These are phyloP conservation scores for Tridacna crocea DNA, from an alignment of 2,888 invertebrate genomes.

Conservation along the genomic window DNA sequence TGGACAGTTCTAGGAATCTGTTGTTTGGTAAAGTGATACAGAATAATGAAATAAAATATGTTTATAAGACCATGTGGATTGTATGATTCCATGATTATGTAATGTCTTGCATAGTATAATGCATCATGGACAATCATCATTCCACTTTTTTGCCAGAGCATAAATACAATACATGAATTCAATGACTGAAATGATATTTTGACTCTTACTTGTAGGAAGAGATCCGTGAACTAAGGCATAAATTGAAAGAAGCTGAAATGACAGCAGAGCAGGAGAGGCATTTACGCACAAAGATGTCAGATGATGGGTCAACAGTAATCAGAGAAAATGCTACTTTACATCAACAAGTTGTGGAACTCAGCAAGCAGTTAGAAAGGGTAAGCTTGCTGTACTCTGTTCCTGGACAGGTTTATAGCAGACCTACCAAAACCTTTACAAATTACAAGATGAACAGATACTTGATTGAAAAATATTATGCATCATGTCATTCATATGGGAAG, in stretches of 20 bases:
- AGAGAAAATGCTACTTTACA: constrained; percentile 80
- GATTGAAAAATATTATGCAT: no score
- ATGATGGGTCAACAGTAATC: constrained; percentile 77
- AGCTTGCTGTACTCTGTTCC: constrained; percentile 40
- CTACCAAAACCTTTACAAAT: no score
- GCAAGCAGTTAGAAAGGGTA: constrained; percentile 80
- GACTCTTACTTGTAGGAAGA: constrained; percentile 74
- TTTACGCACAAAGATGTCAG: constrained; percentile 77
- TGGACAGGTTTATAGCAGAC: no score
- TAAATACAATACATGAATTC: not conserved
- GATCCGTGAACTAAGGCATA: constrained; percentile 77
- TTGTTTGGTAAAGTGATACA: not conserved
- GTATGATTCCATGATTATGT: no score
- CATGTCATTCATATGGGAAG: no score
- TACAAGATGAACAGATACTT: no score
- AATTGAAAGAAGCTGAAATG: constrained; percentile 81
- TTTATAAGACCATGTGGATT: no score
- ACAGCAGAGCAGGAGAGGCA: constrained; percentile 80
- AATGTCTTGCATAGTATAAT: no score
- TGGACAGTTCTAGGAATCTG: no score
- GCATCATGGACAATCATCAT: no score
- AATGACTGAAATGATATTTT: not conserved
- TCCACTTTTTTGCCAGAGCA: not conserved
- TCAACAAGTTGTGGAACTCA: constrained; percentile 77
- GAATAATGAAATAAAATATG: no score